phyloP scores from a whole-genome alignment of 1,140 invertebrate genomes.

The Augochlora pura region DNA sequence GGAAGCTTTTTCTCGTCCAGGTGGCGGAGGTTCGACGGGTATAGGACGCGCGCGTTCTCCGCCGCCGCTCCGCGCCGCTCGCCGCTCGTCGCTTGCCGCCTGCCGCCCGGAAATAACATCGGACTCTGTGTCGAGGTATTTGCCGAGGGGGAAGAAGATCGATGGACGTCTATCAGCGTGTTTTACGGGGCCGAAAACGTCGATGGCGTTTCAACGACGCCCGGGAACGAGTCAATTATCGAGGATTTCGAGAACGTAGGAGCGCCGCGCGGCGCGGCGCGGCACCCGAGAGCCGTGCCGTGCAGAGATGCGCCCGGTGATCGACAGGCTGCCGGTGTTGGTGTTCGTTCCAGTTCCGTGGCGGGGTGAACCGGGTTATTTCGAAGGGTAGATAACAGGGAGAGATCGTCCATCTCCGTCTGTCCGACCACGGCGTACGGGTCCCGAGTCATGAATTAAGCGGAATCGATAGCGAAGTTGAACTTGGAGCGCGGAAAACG shows the following conservation, averaged over 20 bases:
- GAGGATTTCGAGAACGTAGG: background rate
- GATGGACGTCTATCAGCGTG: constrained; percentile 10
- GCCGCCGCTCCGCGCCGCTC: no score
- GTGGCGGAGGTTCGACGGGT: no score
- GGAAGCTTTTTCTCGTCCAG: no score
- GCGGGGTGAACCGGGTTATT: background rate
- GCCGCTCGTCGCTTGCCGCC: no score
- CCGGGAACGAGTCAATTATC: constrained; percentile 15
- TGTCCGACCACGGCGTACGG: background rate
- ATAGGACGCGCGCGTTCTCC: no score
- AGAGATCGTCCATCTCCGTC: constrained; percentile 15
- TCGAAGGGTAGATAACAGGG: background rate
- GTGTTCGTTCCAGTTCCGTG: background rate
- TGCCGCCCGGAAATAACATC: background rate
- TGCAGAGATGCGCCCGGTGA: background rate
- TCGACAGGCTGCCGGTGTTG: background rate
- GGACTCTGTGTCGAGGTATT: background rate
- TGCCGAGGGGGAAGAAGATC: background rate
- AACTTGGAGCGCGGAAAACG: no score
- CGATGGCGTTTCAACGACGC: constrained; percentile 16
- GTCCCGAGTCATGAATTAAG: background rate
- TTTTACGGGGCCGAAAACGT: constrained; percentile 9
- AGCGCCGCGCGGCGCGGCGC: no score
- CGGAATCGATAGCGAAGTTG: constrained; percentile 6
- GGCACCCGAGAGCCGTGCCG: no score